Conservation (phyloP, 2,113 vertebrate species). For the Thalassarche chlororhynchos region DNA sequence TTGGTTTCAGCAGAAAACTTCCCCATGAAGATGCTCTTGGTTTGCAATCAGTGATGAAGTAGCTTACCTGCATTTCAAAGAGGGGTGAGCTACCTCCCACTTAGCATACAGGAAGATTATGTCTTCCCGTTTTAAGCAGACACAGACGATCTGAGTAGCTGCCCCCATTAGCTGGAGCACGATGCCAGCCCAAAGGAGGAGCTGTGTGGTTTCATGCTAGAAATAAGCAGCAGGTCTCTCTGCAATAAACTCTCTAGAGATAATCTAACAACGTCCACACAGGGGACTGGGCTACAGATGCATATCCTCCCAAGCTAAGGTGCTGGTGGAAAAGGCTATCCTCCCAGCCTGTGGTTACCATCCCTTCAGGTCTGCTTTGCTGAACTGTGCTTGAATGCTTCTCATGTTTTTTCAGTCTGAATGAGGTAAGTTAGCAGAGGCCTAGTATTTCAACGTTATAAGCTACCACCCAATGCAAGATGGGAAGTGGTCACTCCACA, state of each 20-base stretch:
- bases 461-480: neutral
- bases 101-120: neutral
- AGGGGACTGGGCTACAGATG: neutral
- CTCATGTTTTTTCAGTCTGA: neutral
- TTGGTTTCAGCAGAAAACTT: neutral
- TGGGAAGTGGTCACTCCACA: neutral
- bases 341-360: neutral
- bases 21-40: neutral
- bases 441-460: neutral
- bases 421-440: neutral
- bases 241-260: neutral
- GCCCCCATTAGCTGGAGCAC: neutral
- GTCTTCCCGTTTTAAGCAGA: neutral
- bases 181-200: neutral
- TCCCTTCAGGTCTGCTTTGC: neutral
- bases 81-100: neutral
- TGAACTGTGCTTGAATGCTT: neutral
- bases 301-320: neutral
- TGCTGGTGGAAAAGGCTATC: neutral
- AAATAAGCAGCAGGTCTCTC: neutral
- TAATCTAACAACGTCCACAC: neutral
- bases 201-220: neutral
- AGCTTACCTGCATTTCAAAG: neutral
- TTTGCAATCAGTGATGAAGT: neutral
- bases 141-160: neutral